Base-by-base conservation (phyloP, 2,797 vertebrate genomes). In the Cottoperca gobio region DNA sequence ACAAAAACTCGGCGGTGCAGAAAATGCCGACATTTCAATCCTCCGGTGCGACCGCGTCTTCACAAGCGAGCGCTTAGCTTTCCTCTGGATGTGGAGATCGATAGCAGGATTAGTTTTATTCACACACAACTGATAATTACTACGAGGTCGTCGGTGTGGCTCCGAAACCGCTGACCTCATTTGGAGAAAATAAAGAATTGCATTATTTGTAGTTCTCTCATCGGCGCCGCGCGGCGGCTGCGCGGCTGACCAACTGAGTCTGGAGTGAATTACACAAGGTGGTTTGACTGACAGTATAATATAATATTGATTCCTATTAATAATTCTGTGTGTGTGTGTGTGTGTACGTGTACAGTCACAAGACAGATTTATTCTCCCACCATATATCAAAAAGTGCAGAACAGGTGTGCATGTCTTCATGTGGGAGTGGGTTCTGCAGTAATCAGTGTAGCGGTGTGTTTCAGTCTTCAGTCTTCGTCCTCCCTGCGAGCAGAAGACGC, bases 1-100 rank as follows among this genome's bases (percentile, higher is more conserved):
- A 90, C 82, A 89, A 85, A 90, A 89, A 80, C 76, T 72, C 77
- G 68, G 62, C 74, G 6, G 6, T 40, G 50, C 74, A 77, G 58
- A 83, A 84, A 91, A 87, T 55, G 71, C 70, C 72, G 31, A 49
- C 75, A 79, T 83, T 75, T 88, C 39, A 82, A 48, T 74, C 52
- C 66, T 73, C 59, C 7, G 37, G 28, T 63, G 79, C 43, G 28
- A 48, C 28, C 53, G 28, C 61, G 67, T 59, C n/a, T n/a, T n/a
- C n/a, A n/a, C n/a, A n/a, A n/a, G 8, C n/a, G 33, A 33, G 71
- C 19, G 28, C 26, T 24, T 21, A 23, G 2, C 67, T 76, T 74
- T 79, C 12, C 39, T 80, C 61, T 49, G 58, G 46, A 73, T 77
- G 24, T 50, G 26, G 68, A 76, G 67, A 71, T 79, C 82, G 58